Conservation (phyloP, 2,797 vertebrate species). For the Helicolenus hilgendorfi region DNA sequence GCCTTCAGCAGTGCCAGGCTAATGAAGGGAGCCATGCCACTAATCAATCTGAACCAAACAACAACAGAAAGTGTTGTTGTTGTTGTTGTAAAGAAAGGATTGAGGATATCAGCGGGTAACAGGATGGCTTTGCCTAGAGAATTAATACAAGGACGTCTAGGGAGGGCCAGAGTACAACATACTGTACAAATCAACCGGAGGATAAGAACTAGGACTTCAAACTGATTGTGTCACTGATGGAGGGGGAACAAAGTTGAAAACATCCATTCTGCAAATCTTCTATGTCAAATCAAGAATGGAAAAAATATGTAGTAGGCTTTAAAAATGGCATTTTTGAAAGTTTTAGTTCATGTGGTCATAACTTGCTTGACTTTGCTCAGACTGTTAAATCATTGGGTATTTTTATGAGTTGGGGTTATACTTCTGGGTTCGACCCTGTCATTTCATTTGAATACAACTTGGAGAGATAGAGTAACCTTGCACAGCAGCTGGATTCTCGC, state of each 20-base stretch:
- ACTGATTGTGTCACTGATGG: background rate
- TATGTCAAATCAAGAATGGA: background rate
- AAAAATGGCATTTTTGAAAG: background rate
- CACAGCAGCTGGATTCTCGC: no score
- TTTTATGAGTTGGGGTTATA: background rate
- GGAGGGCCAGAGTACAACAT: background rate
- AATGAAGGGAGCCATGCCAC: constrained; percentile 38
- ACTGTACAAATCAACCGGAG: constrained; percentile 1
- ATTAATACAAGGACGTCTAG: constrained; percentile 28
- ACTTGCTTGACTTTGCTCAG: background rate
- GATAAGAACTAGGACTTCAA: background rate
- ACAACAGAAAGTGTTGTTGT: constrained; percentile 64
- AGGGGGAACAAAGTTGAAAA: background rate
- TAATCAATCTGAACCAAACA: constrained; percentile 60
- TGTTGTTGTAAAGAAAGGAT: constrained; percentile 50
- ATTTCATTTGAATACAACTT: background rate
- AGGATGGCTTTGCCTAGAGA: background rate
- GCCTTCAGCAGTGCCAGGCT: constrained; percentile 44
- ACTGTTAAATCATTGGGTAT: background rate
- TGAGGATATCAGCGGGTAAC: constrained; percentile 14
- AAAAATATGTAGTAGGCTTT: background rate
- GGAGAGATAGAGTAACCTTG: background rate
- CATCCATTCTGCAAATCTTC: background rate
- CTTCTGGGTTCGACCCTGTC: background rate
- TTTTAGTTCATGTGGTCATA: background rate